Conservation (phyloP, 2,113 vertebrate species). For the Motacilla tschutschensis region DNA sequence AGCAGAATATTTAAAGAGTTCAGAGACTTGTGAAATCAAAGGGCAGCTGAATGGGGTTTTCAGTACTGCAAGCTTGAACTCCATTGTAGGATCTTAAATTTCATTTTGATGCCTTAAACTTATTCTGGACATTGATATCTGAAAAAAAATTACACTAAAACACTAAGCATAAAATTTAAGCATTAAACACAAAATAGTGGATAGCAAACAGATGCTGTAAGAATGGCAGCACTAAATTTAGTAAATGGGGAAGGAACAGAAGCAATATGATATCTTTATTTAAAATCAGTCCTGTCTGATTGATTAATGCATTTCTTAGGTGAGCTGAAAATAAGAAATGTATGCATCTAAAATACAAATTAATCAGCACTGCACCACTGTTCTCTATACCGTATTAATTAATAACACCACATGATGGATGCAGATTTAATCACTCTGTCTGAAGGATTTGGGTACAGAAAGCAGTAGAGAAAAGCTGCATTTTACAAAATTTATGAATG, state of each 20-base stretch:
- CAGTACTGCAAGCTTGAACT: neutral
- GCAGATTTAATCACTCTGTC: conserved; percentile 62
- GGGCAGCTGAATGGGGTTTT: neutral
- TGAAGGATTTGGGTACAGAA: conserved; percentile 35
- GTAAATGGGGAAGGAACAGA: neutral
- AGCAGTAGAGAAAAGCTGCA: conserved; percentile 16
- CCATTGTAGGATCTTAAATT: neutral
- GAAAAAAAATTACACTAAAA: neutral
- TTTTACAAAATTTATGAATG: neutral
- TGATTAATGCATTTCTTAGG: conserved; percentile 63
- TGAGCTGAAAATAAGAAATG: conserved; percentile 50
- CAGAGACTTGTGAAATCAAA: neutral
- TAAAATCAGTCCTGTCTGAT: neutral
- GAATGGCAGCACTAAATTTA: neutral
- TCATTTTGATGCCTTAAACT: neutral
- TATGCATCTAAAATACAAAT: conserved; percentile 55
- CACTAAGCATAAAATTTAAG: neutral
- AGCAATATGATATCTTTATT: neutral
- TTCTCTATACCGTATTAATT: conserved; percentile 50
- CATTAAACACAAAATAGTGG: neutral
- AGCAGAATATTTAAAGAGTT: neutral
- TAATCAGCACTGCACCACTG: conserved; percentile 45
- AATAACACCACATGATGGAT: conserved; percentile 60
- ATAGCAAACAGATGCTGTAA: neutral
- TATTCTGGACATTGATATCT: neutral